These are phyloP conservation scores for Elysia chlorotica DNA, from an alignment of 1,140 invertebrate genomes.

Conservation along the genomic window DNA sequence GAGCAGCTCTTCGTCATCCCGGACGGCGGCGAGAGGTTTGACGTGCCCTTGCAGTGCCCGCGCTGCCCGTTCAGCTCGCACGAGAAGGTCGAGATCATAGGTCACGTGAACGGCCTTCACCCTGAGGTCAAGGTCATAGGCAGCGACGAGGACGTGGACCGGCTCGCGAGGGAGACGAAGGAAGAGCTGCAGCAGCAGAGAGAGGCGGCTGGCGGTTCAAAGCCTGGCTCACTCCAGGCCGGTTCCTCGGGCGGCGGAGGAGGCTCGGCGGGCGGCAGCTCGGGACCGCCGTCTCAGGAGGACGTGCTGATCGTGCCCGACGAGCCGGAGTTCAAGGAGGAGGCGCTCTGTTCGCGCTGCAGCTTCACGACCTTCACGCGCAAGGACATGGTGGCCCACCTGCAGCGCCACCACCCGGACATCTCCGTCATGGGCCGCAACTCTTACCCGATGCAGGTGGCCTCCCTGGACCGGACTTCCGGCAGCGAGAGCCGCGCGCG, in stretches of 20 bases:
- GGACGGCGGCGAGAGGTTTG: constrained; percentile 24
- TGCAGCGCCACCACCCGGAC: constrained; percentile 30
- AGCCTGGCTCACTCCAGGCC: too few relatives aligned
- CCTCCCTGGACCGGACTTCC: background rate
- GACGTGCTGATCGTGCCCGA: constrained; percentile 33
- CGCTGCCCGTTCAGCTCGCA: constrained; percentile 24
- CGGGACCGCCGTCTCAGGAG: background rate
- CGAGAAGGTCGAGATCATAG: constrained; percentile 21
- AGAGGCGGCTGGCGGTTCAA: background rate
- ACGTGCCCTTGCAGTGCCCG: constrained; percentile 27
- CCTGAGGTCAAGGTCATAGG: constrained; percentile 27
- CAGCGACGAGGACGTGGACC: constrained; percentile 22
- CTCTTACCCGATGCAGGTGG: constrained; percentile 23
- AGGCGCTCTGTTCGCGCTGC: constrained; percentile 29
- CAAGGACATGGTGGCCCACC: constrained; percentile 29
- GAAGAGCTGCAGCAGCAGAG: background rate
- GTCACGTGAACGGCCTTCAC: constrained; percentile 26
- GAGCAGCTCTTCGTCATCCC: constrained; percentile 25
- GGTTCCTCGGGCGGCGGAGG: too few relatives aligned
- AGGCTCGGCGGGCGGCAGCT: too few relatives aligned
- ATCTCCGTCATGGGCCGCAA: constrained; percentile 33
- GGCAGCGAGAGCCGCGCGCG: background rate
- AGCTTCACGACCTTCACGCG: constrained; percentile 26
- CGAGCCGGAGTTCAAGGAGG: constrained; percentile 27
- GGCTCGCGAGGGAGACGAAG: background rate